Evolutionary conservation across 2,797 vertebrate genomes (phyloP), one percentile per base, ranked within the genome.

Genomic region (Euphonia xanthogaster): DNA sequence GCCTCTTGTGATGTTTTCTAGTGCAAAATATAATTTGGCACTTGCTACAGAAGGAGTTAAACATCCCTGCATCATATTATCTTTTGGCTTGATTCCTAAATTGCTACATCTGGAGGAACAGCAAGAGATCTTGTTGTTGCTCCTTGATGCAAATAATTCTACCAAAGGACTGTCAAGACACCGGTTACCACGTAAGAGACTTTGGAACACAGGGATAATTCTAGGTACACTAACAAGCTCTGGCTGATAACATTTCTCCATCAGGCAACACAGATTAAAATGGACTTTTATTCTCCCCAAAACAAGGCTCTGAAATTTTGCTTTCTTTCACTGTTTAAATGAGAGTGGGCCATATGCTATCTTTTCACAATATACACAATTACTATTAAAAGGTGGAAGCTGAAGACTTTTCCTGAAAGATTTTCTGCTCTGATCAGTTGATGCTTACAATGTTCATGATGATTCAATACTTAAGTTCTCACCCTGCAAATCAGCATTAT

Each of bases 21-120:
- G 76, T 40, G 77, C 77, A 96, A 96, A 95, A 94, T 48, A 70
- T 58, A 78, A 93, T 94, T 90, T 94, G 96, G 92, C 94, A 92
- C 58, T 95, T 90, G 80, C 54, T 86, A 75, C 66, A 86, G 85
- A 90, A 67, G n/a, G 75, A 91, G 62, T 96, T 88, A 83, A 96
- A 92, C 80, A 84, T 90, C 70, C 73, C 80, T 84, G 77, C 77
- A 47, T 86, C 47, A 2, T 67, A 95, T 90, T 90, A 93, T 90
- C 86, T 90, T 48, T 88, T 95, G 92, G 94, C 90, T 86, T 65
- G 35, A 72, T 90, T 93, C 90, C 96, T 94, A 84, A 90, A 90
- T 78, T 65, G 62, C 66, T 90, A 68, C 90, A 96, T 93, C 92
- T 96, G 96, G 90, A 94, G 76, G 86, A 96, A 80, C 94, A 96